Conservation (phyloP, 2,797 vertebrate genomes). For the Delichon dasypus region DNA sequence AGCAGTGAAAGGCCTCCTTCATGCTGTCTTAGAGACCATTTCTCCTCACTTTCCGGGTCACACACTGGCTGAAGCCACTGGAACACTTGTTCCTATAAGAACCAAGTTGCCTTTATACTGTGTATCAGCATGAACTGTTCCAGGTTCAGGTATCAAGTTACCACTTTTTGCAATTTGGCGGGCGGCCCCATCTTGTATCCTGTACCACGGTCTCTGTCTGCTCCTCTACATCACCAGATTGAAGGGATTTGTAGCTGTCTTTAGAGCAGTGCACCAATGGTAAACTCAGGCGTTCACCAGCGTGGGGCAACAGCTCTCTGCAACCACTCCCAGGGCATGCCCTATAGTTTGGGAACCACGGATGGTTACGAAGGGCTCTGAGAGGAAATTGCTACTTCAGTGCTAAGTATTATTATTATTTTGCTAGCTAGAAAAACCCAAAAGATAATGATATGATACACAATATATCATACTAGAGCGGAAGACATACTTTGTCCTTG, state of each 20-base stretch:
- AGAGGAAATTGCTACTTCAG: slow-evolving; percentile 37
- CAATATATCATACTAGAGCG: neutral
- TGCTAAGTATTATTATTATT: slow-evolving; percentile 27
- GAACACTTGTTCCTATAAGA: neutral
- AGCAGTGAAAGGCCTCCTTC: neutral
- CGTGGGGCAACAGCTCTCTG: neutral
- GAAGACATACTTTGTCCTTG: slow-evolving; percentile 21
- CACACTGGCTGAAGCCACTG: neutral
- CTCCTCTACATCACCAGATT: neutral
- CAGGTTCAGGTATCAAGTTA: neutral
- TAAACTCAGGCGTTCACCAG: neutral
- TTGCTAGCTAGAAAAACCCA: slow-evolving; percentile 22
- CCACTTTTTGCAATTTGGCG: fast-evolving
- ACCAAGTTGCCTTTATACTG: neutral
- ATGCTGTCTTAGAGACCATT: neutral
- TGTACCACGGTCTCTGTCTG: neutral
- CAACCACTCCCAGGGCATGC: neutral
- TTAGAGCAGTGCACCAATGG: neutral
- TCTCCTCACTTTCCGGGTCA: neutral
- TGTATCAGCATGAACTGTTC: fast-evolving
- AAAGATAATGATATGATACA: slow-evolving; percentile 47
- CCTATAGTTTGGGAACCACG: neutral
- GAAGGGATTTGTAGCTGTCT: neutral
- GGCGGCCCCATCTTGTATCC: fast-evolving
- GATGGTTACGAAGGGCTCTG: neutral